Percentiles rank a stretch among this genome's conserved stretches.
phyloP scores from a whole-genome alignment of 2,797 vertebrate species.

The Oreonectes daqikongensis region DNA sequence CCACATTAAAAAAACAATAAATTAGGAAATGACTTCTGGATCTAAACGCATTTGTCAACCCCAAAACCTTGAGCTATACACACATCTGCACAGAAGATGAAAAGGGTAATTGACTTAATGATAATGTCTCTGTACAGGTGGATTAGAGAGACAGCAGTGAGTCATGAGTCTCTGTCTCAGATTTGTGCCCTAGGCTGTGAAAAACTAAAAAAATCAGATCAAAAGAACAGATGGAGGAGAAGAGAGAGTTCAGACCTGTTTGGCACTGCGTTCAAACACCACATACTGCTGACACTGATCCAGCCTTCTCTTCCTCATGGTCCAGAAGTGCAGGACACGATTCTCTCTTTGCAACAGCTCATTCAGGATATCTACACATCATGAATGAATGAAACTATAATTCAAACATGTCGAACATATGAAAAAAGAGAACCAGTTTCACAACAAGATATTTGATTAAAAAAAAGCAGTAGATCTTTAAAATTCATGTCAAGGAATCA shows the following conservation, averaged over 20 bases:
- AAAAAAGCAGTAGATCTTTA: too few relatives aligned
- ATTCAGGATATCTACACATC: slow-evolving; percentile 89
- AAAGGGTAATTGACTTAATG: slow-evolving; percentile 39
- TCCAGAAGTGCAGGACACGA: slow-evolving; percentile 97
- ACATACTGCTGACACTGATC: slow-evolving; percentile 98
- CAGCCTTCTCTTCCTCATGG: slow-evolving; percentile 93
- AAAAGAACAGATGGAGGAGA: background rate
- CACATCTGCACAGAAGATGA: background rate
- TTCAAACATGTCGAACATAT: too few relatives aligned
- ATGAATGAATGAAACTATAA: too few relatives aligned
- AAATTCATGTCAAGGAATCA: too few relatives aligned
- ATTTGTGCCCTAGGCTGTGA: background rate
- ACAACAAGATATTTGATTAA: too few relatives aligned
- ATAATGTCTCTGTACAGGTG: slow-evolving; percentile 23
- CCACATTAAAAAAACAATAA: background rate
- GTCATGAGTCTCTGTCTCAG: slow-evolving; percentile 17
- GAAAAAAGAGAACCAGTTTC: too few relatives aligned
- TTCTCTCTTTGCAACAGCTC: slow-evolving; percentile 97
- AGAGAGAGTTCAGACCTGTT: slow-evolving; percentile 80
- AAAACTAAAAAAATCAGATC: background rate
- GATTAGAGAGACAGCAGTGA: slow-evolving; percentile 41
- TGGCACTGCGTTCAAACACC: slow-evolving; percentile 95
- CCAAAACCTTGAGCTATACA: background rate
- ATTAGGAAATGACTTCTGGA: background rate
- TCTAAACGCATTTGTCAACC: too few relatives aligned